These are phyloP conservation scores for Leptatherina wallacei DNA, from an alignment of 2,797 vertebrate genomes.

Conservation along the genomic window DNA sequence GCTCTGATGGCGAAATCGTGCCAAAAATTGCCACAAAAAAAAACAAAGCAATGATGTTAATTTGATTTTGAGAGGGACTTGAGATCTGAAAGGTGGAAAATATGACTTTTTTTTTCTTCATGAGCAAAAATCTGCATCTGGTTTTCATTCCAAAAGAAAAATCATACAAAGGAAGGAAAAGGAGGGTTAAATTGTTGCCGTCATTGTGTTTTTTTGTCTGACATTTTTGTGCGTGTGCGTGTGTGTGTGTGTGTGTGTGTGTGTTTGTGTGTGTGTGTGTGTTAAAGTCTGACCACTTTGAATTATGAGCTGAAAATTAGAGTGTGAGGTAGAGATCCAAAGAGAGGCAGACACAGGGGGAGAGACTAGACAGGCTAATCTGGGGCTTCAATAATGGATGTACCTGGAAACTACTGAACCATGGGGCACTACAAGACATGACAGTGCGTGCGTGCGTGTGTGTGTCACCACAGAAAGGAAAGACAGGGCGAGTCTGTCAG, in stretches of 20 bases:
- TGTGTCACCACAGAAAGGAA: slow-evolving; percentile 19
- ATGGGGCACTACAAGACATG: slow-evolving; percentile 64
- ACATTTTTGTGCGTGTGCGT: background rate
- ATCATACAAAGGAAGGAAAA: background rate
- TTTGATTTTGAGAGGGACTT: slow-evolving; percentile 8
- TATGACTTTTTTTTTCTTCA: background rate
- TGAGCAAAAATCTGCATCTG: background rate
- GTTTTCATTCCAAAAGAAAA: background rate
- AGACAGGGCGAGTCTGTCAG: slow-evolving; percentile 35
- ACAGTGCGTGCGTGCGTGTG: slow-evolving; percentile 46
- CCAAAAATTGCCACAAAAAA: background rate
- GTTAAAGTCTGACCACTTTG: slow-evolving; percentile 34
- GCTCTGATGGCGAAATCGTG: background rate
- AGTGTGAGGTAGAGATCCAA: slow-evolving; percentile 34
- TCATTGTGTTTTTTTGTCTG: background rate
- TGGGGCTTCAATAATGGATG: slow-evolving; percentile 76
- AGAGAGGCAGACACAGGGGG: slow-evolving; percentile 17
- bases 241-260: background rate
- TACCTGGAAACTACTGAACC: slow-evolving; percentile 72
- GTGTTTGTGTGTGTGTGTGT: background rate
- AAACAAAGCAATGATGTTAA: slow-evolving; percentile 1
- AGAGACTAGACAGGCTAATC: slow-evolving; percentile 60
- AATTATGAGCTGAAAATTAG: slow-evolving; percentile 45
- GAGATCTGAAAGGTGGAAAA: slow-evolving; percentile 6
- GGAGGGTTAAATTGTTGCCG: slow-evolving; percentile 3